Percentiles rank a stretch among this genome's conserved stretches.
Evolutionary conservation across 2,113 vertebrate genomes (phyloP).

Genomic region (Actinemys pallida): DNA sequence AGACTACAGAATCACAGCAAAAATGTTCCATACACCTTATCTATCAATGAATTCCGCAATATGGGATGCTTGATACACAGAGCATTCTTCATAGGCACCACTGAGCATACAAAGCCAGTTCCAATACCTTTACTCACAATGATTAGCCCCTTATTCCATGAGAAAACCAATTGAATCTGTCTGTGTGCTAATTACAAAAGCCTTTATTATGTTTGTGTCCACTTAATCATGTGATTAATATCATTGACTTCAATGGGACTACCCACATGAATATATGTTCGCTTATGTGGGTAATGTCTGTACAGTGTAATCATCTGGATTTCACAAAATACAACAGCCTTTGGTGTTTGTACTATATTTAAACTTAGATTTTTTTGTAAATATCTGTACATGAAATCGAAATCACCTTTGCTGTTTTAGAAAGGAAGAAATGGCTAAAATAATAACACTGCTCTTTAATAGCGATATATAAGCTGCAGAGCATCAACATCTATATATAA

Average conservation of each 20-base stretch:
- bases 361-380: background rate
- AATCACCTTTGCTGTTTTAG: background rate
- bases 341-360: background rate
- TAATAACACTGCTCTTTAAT: background rate
- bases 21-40: background rate
- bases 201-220: background rate
- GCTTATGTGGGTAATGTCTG: background rate
- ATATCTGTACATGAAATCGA: rapidly evolving
- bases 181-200: background rate
- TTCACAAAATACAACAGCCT: background rate
- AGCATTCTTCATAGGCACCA: rapidly evolving
- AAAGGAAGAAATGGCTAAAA: background rate
- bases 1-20: background rate
- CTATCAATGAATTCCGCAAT: conserved; percentile 16
- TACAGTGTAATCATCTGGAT: background rate
- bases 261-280: background rate
- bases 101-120: rapidly evolving
- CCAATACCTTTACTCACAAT: background rate
- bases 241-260: background rate
- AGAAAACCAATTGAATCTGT: rapidly evolving
- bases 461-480: background rate
- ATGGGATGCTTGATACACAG: background rate
- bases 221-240: background rate
- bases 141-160: background rate
- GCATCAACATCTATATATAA: background rate